Evolutionary conservation across 2,888 invertebrate genomes (phyloP).

Genomic region (Leptothorax acervorum): DNA sequence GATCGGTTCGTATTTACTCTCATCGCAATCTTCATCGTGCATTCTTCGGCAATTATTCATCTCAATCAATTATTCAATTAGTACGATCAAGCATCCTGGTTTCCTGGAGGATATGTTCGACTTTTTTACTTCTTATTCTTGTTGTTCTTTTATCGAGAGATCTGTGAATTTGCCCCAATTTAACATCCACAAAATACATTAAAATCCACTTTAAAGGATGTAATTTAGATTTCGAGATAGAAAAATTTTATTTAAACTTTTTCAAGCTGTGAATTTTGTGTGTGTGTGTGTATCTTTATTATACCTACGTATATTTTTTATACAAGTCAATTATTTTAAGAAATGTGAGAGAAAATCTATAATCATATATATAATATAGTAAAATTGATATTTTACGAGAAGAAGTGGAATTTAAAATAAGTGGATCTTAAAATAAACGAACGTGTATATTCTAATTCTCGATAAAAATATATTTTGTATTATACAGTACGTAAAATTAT

Average conservation of each 20-base stretch:
- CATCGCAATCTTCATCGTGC: slow-evolving; percentile 9
- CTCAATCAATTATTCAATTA: slow-evolving; percentile 24
- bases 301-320: not conserved
- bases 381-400: not conserved
- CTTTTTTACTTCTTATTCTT: not conserved
- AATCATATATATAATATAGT: not conserved
- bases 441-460: not conserved
- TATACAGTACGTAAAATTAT: not conserved
- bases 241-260: not conserved
- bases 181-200: not conserved
- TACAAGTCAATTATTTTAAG: not conserved
- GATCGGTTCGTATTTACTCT: not conserved
- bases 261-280: not conserved
- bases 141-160: not conserved
- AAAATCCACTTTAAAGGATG: not conserved
- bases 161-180: not conserved
- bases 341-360: not conserved
- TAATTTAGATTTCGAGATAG: not conserved
- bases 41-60: slow-evolving; percentile 8
- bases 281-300: not conserved
- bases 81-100: not conserved
- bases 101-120: not conserved
- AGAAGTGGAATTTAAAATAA: too few relatives aligned
- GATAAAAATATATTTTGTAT: not conserved
- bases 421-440: not conserved